A percentile compares a stretch with the other conserved stretches of the same genome.
Evolutionary conservation across 1,140 invertebrate species (phyloP).

Genomic region (Atta colombica): DNA sequence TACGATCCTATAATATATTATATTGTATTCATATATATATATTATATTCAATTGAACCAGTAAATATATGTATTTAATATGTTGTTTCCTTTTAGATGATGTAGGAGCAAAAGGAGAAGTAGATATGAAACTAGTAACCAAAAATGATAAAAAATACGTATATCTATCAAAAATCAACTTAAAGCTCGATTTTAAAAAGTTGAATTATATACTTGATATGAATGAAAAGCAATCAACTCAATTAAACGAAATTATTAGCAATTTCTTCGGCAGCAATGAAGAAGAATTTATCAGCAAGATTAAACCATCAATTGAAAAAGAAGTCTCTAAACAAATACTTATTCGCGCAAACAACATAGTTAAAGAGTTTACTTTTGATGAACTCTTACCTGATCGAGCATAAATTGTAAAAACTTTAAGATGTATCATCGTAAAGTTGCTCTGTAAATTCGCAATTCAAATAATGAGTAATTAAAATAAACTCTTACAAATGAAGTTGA

Average conservation of each 20-base stretch:
- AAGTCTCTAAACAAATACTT: constrained; percentile 75
- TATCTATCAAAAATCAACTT: constrained; percentile 77
- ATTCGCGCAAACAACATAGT: constrained; percentile 75
- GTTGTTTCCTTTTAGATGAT: constrained; percentile 68
- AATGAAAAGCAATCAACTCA: constrained; percentile 18
- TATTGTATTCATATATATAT: too few species aligned
- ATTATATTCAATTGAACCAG: too few species aligned
- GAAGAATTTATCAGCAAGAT: constrained; percentile 77
- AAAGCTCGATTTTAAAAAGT: constrained; percentile 74
- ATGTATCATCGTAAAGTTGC: neutral
- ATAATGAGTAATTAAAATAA: neutral
- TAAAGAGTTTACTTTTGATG: constrained; percentile 81
- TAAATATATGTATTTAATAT: too few species aligned
- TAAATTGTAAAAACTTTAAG: constrained; percentile 57
- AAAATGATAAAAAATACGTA: constrained; percentile 70
- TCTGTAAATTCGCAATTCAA: neutral
- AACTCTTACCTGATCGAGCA: constrained; percentile 81
- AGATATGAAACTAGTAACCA: neutral
- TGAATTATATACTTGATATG: constrained; percentile 61
- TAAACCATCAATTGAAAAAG: constrained; percentile 77
- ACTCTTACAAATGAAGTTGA: too few species aligned
- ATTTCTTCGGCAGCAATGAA: constrained; percentile 65
- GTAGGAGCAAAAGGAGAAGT: constrained; percentile 47
- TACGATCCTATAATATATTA: too few species aligned
- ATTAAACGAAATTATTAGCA: constrained; percentile 51